Evolutionary conservation across 2,797 vertebrate species (phyloP), one percentile per base, ranked within the genome.

Genomic region (Urosaurus nigricauda): DNA sequence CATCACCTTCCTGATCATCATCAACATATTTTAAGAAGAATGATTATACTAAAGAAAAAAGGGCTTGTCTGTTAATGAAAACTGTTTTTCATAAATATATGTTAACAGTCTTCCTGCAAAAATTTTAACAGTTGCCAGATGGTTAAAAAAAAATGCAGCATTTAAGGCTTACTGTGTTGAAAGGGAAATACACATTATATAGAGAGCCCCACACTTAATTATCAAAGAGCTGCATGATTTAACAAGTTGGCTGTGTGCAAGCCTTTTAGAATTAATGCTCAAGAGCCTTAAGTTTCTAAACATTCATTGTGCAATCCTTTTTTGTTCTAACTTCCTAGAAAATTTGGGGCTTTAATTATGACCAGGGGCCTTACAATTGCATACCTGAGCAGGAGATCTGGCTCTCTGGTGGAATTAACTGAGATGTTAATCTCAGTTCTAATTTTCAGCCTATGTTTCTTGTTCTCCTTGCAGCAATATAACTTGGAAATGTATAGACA

Each of bases 111-210:
- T 87, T 93, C 92, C 78, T 94, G 92, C 92, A 86, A 88, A 93
- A 95, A 93, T 94, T 96, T 92, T 94, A 93, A 95, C 93, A 94
- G 91, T 90, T 95, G 92, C 94, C 75, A 43, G 94, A 92, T 93
- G 86, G 89, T 79, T 87, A 13, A 13, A 13, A 13, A 94, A 94
- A 93, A 95, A 94, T 91, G 88, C 82, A 92, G 93, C 87, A 0
- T 91, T 94, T 95, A 94, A 93, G 92, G 88, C 85, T 87, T 88
- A 87, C 90, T 93, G 86, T 94, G 89, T 92, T 92, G 95, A 93
- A 93, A 95, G 79, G 81, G 94, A 92, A 95, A 94, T 94, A 94
- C 94, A 94, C 94, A 94, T 87, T 78, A 79, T 47, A 79, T 8
- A 87, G 37, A 43, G 29, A 88, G 79, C 63, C n/a, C 75, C 65